Conservation (phyloP, 2,797 vertebrate genomes). For the Tapirus indicus region DNA sequence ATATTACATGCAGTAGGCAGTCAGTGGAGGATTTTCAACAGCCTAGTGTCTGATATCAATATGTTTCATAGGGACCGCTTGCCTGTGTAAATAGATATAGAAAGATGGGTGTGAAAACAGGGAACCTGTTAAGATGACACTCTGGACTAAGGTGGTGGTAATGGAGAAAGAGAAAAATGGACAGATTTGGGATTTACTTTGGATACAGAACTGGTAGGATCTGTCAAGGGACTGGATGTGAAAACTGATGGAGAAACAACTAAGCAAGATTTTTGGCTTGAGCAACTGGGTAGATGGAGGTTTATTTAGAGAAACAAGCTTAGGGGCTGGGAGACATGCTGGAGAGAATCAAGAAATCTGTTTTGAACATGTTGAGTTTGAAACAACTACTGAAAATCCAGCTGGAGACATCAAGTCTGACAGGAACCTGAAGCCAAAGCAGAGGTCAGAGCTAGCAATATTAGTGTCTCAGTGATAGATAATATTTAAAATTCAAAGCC, state of each 20-base stretch:
- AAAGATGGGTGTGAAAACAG: neutral
- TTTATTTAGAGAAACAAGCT: neutral
- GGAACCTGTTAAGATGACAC: neutral
- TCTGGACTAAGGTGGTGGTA: neutral
- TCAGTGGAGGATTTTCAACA: neutral
- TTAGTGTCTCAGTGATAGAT: neutral
- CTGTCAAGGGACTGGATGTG: neutral
- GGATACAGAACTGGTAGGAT: neutral
- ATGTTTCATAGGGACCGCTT: neutral
- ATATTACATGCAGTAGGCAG: neutral
- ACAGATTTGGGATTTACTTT: neutral
- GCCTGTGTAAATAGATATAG: neutral
- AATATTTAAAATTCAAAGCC: neutral
- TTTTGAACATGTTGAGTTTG: neutral
- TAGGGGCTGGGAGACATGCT: neutral
- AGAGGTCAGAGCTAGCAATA: neutral
- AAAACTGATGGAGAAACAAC: neutral
- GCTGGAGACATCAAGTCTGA: neutral
- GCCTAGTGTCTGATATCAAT: neutral
- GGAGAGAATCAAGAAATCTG: conserved; percentile 1
- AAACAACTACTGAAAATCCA: conserved; percentile 19
- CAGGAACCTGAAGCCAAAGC: neutral
- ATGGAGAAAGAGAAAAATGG: neutral
- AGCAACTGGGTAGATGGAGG: neutral
- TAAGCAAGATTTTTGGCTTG: neutral